These are phyloP conservation scores for Trichogramma pretiosum DNA, from an alignment of 1,140 invertebrate genomes.

Conservation along the genomic window DNA sequence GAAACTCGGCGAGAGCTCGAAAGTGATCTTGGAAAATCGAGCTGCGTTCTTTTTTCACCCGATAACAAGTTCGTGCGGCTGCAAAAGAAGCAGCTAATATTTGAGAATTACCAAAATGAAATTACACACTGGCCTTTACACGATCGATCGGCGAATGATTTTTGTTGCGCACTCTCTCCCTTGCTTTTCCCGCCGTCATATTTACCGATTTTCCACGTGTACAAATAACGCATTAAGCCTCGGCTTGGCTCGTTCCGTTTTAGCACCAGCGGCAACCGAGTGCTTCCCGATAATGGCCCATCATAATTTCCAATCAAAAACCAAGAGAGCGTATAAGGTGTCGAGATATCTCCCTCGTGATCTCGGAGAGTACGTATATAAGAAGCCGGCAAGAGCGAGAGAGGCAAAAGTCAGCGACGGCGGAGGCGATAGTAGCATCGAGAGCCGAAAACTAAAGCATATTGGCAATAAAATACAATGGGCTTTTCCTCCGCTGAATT, in stretches of 20 bases:
- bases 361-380: too few species aligned
- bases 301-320: constrained; percentile 44
- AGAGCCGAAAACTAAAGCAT: constrained; percentile 48
- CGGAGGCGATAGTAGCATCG: constrained; percentile 45
- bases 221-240: too few species aligned
- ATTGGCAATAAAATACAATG: constrained; percentile 46
- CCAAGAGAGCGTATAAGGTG: constrained; percentile 34
- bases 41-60: constrained; percentile 14
- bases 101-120: too few species aligned
- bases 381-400: too few species aligned
- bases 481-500: constrained; percentile 18
- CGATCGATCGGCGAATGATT: not conserved
- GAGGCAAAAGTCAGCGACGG: too few species aligned
- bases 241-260: too few species aligned
- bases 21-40: constrained; percentile 13
- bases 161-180: not conserved
- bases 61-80: too few species aligned
- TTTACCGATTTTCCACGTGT: constrained; percentile 5
- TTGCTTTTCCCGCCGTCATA: not conserved
- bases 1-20: not conserved
- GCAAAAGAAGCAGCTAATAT: too few species aligned
- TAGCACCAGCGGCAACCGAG: too few species aligned
- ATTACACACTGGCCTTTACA: too few species aligned
- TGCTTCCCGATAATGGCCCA: constrained; percentile 26
- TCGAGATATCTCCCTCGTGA: too few species aligned